Evolutionary conservation across 2,888 invertebrate species (phyloP).

Genomic region (Meiosimyza decipiens): DNA sequence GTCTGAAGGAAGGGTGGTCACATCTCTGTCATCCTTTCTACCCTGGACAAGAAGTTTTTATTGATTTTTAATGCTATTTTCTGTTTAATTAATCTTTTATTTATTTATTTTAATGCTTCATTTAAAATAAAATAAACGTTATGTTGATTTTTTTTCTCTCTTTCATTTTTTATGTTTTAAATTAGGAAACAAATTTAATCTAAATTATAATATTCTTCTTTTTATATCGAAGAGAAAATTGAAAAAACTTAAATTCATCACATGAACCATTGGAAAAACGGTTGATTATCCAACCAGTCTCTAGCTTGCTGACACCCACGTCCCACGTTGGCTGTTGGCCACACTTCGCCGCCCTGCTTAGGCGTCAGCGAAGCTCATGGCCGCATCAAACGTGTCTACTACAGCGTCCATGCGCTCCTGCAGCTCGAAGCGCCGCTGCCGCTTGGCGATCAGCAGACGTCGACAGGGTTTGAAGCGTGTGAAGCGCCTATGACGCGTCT

Average conservation of each 20-base stretch:
- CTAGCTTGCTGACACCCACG: conserved; percentile 34
- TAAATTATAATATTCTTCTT: conserved; percentile 19
- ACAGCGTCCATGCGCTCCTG: conserved; percentile 62
- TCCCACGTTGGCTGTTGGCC: conserved; percentile 8
- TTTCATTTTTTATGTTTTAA: conserved; percentile 12
- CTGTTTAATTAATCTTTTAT: conserved; percentile 21
- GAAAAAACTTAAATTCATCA: conserved; percentile 59
- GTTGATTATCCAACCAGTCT: conserved; percentile 46
- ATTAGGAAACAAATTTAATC: conserved; percentile 34
- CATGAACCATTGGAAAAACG: conserved; percentile 54
- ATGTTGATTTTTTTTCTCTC: conserved; percentile 16
- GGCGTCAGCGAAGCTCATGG: conserved; percentile 56
- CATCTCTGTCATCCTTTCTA: not conserved
- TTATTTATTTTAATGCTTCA: conserved; percentile 26
- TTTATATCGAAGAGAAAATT: conserved; percentile 30
- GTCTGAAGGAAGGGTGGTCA: not conserved
- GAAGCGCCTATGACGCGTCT: conserved; percentile 54
- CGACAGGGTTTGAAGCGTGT: conserved; percentile 51
- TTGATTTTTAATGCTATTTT: conserved; percentile 3
- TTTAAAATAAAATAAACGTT: conserved; percentile 33
- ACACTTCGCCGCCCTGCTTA: conserved; percentile 33
- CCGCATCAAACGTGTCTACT: conserved; percentile 60
- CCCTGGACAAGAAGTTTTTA: not conserved
- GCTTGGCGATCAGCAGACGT: conserved; percentile 45
- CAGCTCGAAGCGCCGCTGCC: conserved; percentile 57